Percentiles rank a stretch among this genome's conserved stretches.
Conservation (phyloP, 2,113 vertebrate species). For the Mirounga angustirostris region DNA sequence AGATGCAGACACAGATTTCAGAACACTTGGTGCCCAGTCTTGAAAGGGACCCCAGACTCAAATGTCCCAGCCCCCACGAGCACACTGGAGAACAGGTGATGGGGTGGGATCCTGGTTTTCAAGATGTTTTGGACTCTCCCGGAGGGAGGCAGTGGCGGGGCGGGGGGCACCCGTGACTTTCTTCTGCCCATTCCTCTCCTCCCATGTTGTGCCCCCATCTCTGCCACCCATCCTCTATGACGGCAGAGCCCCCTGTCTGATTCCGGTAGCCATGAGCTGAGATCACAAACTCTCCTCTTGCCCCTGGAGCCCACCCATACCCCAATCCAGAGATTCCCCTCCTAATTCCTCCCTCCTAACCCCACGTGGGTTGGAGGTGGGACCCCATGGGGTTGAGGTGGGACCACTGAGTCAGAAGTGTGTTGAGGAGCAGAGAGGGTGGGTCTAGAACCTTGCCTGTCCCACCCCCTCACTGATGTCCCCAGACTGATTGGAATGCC, state of each 20-base stretch:
- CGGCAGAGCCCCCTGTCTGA: conserved; percentile 70
- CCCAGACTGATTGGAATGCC: not conserved
- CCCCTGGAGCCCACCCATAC: not conserved
- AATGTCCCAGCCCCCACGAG: not conserved
- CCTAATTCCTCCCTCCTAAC: not conserved
- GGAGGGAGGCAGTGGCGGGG: not conserved
- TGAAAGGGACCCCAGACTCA: not conserved
- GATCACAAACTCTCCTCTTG: conserved; percentile 51
- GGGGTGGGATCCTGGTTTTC: not conserved
- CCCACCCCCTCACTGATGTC: not conserved
- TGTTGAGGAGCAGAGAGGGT: not conserved
- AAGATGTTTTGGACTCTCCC: not conserved
- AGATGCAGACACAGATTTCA: not conserved
- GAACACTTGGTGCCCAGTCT: not conserved
- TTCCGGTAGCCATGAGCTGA: conserved; percentile 57
- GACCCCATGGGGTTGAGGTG: not conserved
- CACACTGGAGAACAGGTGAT: not conserved
- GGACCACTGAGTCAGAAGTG: not conserved
- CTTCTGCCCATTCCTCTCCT: not conserved
- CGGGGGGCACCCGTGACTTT: not conserved
- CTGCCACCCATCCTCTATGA: not conserved
- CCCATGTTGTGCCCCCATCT: not conserved
- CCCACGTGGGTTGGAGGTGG: not conserved
- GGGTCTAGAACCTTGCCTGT: not conserved
- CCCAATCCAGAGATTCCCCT: not conserved